phyloP scores from a whole-genome alignment of 2,797 vertebrate species.

The Arctocebus calabarensis region DNA sequence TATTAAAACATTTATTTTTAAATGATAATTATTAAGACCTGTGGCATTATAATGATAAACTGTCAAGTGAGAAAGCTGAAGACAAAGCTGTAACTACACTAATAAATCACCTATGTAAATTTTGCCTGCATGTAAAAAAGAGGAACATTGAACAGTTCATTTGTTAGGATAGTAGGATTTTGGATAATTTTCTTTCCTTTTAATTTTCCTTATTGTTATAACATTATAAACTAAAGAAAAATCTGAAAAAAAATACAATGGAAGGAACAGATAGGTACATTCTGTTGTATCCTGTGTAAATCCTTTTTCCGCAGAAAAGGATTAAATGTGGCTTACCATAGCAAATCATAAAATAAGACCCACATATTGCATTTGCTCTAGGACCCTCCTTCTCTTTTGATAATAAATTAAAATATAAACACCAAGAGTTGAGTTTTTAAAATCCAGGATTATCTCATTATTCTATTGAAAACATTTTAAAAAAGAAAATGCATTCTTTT shows the following conservation, averaged over 20 bases:
- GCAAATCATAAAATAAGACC: slow-evolving; percentile 68
- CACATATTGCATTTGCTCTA: slow-evolving; percentile 65
- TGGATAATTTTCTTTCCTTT: slow-evolving; percentile 65
- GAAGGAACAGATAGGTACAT: slow-evolving; percentile 67
- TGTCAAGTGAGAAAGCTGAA: slow-evolving; percentile 18
- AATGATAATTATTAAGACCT: slow-evolving; percentile 49
- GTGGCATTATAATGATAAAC: slow-evolving; percentile 37
- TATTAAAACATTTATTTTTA: slow-evolving; percentile 64
- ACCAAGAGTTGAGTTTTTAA: slow-evolving; percentile 66
- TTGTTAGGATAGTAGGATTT: slow-evolving; percentile 50
- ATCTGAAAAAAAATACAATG: slow-evolving; percentile 16
- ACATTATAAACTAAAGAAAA: slow-evolving; percentile 72
- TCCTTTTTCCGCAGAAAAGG: slow-evolving; percentile 70
- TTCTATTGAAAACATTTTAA: slow-evolving; percentile 66
- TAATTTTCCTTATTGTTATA: slow-evolving; percentile 74
- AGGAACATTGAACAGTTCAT: slow-evolving; percentile 16
- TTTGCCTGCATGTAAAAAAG: background rate
- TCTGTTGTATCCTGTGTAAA: slow-evolving; percentile 62
- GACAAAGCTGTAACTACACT: background rate
- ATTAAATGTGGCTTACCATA: slow-evolving; percentile 75
- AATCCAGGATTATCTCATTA: slow-evolving; percentile 79
- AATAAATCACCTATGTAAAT: slow-evolving; percentile 59
- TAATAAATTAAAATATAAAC: slow-evolving; percentile 79
- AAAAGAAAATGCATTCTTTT: slow-evolving; percentile 12
- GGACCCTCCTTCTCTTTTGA: slow-evolving; percentile 57